These are phyloP conservation scores for Liparis tanakae DNA, from an alignment of 2,797 vertebrate species.

Conservation along the genomic window DNA sequence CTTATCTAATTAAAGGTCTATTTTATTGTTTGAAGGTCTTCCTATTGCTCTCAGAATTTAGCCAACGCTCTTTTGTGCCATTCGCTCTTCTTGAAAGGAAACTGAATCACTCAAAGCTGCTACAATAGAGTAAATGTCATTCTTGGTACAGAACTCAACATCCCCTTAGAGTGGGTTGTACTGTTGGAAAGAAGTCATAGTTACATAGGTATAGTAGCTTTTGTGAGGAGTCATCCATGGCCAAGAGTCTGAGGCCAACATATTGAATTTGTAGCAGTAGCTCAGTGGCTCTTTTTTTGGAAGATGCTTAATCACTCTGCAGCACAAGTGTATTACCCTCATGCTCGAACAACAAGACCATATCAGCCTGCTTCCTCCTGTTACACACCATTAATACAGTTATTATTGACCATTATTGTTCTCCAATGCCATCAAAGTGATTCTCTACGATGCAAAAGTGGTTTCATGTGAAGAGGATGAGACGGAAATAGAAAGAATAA, in stretches of 20 bases:
- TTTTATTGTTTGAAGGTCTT: slow-evolving; percentile 44
- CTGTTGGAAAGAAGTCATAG: slow-evolving; percentile 13
- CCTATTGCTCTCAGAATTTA: slow-evolving; percentile 44
- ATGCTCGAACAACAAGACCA: slow-evolving; percentile 23
- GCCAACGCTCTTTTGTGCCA: slow-evolving; percentile 32
- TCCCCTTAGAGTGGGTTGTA: slow-evolving; percentile 22
- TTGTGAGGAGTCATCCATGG: slow-evolving; percentile 29
- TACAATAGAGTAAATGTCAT: slow-evolving; percentile 31
- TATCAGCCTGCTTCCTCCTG: slow-evolving; percentile 29
- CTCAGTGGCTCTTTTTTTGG: slow-evolving; percentile 40
- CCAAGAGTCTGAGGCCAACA: slow-evolving; percentile 33
- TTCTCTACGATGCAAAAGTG: slow-evolving; percentile 19
- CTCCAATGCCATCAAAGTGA: slow-evolving; percentile 12
- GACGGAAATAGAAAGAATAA: slow-evolving; percentile 17
- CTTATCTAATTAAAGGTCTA: slow-evolving; percentile 48
- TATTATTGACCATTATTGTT: slow-evolving; percentile 36
- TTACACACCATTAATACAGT: slow-evolving; percentile 41
- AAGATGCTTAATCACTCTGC: slow-evolving; percentile 51
- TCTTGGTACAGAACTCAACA: slow-evolving; percentile 33
- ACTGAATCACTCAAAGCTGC: slow-evolving; percentile 41
- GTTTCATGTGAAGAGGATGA: slow-evolving; percentile 31
- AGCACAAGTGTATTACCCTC: slow-evolving; percentile 27
- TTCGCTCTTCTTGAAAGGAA: slow-evolving; percentile 38
- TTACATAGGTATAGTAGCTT: slow-evolving; percentile 40
- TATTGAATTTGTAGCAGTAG: slow-evolving; percentile 66